Evolutionary conservation across 2,797 vertebrate species (phyloP).

Genomic region (Intellagama lesueurii): DNA sequence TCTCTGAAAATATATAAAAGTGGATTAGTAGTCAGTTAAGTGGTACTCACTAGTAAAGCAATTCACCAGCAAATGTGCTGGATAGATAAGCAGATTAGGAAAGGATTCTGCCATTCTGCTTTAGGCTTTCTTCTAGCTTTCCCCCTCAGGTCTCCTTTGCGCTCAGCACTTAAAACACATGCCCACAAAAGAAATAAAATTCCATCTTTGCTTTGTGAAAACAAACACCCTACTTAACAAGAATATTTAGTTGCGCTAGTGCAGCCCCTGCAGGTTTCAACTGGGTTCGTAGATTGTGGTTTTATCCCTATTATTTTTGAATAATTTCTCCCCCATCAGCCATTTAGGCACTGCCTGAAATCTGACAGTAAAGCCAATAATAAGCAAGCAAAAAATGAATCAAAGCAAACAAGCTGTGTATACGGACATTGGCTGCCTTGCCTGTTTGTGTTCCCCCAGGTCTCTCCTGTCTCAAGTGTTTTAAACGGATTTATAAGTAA

Average conservation of each 20-base stretch:
- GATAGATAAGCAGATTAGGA: slow-evolving; percentile 56
- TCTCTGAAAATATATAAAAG: slow-evolving; percentile 44
- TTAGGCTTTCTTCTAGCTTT: slow-evolving; percentile 35
- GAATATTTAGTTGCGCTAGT: slow-evolving; percentile 26
- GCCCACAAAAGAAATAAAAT: slow-evolving; percentile 16
- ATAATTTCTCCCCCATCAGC: slow-evolving; percentile 12
- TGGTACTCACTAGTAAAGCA: slow-evolving; percentile 55
- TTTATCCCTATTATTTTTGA: slow-evolving; percentile 36
- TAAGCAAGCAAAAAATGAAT: slow-evolving; percentile 31
- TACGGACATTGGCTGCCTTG: slow-evolving; percentile 33
- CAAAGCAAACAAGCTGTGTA: background rate
- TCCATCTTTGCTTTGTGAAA: slow-evolving; percentile 9
- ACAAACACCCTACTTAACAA: slow-evolving; percentile 12
- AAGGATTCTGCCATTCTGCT: slow-evolving; percentile 42
- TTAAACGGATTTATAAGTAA: slow-evolving; percentile 52
- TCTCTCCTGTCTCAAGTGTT: slow-evolving; percentile 48
- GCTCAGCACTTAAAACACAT: slow-evolving; percentile 35
- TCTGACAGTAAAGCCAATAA: slow-evolving; percentile 34
- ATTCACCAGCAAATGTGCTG: slow-evolving; percentile 38
- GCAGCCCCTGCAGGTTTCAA: slow-evolving; percentile 41
- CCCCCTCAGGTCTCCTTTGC: slow-evolving; percentile 37
- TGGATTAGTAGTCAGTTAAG: slow-evolving; percentile 46
- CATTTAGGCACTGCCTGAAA: slow-evolving; percentile 25
- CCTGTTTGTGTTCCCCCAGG: background rate
- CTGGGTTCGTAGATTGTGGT: slow-evolving; percentile 19